phyloP scores from a whole-genome alignment of 2,888 invertebrate species.

The Drosophila dives region DNA sequence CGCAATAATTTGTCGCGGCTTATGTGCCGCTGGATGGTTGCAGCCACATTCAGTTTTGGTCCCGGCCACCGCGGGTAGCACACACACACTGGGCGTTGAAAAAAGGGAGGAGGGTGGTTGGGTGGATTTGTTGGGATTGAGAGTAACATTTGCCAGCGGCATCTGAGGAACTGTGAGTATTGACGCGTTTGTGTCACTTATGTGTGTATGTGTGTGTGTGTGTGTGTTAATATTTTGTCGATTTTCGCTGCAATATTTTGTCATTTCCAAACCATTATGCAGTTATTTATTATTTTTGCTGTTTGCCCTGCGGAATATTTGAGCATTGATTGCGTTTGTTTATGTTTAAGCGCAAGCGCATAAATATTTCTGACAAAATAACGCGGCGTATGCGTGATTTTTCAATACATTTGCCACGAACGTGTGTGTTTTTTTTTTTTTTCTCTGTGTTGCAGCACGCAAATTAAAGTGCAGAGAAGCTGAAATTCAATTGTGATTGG shows the following conservation, averaged over 20 bases:
- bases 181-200: constrained; percentile 39
- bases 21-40: constrained; percentile 36
- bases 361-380: constrained; percentile 25
- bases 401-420: constrained; percentile 58
- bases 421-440: constrained; percentile 71
- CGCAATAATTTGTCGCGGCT: constrained; percentile 77
- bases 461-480: constrained; percentile 78
- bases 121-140: not conserved
- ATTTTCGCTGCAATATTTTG: constrained; percentile 78
- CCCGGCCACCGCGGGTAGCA: not conserved
- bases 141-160: constrained; percentile 2
- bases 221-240: constrained; percentile 78
- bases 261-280: constrained; percentile 78
- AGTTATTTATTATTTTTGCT: constrained; percentile 78
- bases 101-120: not conserved
- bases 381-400: constrained; percentile 61
- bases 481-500: constrained; percentile 75
- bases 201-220: not conserved
- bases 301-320: constrained; percentile 48
- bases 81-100: not conserved
- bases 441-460: constrained; percentile 67
- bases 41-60: constrained; percentile 12
- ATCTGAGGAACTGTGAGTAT: constrained; percentile 29
- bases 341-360: constrained; percentile 20
- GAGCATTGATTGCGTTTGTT: constrained; percentile 65